Evolutionary conservation across 2,797 vertebrate species (phyloP), one percentile per base, ranked within the genome.

Genomic region (Sylvilagus floridanus): DNA sequence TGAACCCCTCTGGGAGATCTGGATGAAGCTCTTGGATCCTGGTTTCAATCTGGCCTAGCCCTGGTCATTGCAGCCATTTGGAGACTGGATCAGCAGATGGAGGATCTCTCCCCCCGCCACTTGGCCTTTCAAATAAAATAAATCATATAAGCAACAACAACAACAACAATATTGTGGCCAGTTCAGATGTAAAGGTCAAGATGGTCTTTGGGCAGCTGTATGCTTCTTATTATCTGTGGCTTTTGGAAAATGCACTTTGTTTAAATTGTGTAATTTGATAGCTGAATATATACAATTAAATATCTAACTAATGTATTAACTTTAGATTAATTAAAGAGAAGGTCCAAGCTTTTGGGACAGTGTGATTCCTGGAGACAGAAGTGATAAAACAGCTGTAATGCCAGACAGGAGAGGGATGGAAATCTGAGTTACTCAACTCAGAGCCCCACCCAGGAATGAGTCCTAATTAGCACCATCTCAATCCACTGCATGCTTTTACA

Each of bases 241-340:
- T 94, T 91, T 50, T 84, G 73, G 47, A 66, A 94, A 97, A 37
- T 79, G 17, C 17, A 68, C 82, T 93, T 91, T 93, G 57, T 95
- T 76, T 84, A 89, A 93, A 42, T 65, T 95, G 47, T 76, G 89
- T 37, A 76, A 86, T 86, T 75, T 77, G 73, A 47, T 63, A 76
- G 17, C 32, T 81, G 52, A 72, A 57, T 72, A 91, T 26, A 87
- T 79, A 69, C 37, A 72, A 68, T 88, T 69, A 90, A 92, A 94
- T 9, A 11, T 86, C 52, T 89, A 69, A 78, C 30, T 30, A 88
- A 95, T 76, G 24, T 85, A 30, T 73, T 52, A 6, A 89, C 90
- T 91, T 93, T 14, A 72, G 13, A 77, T 81, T 84, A 76, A 60
- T 81, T 22, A 76, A 76, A 85, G 3, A 69, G 37, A 78, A 86